phyloP scores from a whole-genome alignment of 2,113 vertebrate species.

The Erythrocercus mccallii region DNA sequence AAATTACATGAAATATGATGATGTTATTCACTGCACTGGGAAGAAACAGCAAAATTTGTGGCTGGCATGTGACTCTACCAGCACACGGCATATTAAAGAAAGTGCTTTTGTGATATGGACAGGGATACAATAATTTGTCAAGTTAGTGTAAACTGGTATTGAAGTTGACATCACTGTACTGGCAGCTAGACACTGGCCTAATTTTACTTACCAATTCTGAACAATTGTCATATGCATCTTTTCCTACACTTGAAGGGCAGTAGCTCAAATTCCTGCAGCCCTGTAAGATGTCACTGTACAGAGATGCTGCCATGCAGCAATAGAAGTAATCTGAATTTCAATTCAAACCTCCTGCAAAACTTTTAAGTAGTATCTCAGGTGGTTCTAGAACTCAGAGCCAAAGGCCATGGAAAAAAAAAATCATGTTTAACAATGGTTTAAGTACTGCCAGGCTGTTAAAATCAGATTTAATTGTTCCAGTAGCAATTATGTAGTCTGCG shows the following conservation, averaged over 20 bases:
- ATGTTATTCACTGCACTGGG: not conserved
- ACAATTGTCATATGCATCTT: not conserved
- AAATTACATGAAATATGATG: not conserved
- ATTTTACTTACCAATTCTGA: not conserved
- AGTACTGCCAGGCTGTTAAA: not conserved
- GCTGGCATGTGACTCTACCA: not conserved
- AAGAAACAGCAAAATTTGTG: not conserved
- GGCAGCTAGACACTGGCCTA: not conserved
- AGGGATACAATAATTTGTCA: not conserved
- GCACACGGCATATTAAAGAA: not conserved
- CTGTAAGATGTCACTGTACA: not conserved
- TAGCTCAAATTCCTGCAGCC: not conserved
- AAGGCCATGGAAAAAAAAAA: not conserved
- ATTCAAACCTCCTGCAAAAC: not conserved
- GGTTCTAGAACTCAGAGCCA: not conserved
- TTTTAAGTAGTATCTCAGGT: not conserved
- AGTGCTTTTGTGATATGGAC: not conserved
- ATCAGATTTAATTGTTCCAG: not conserved
- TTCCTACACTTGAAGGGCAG: not conserved
- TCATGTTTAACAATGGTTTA: not conserved
- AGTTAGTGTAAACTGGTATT: not conserved
- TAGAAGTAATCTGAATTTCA: not conserved
- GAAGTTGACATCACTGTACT: not conserved
- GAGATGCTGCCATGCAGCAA: not conserved
- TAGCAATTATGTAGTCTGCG: not conserved